A percentile compares a stretch with the other conserved stretches of the same genome.
Evolutionary conservation across 1,140 invertebrate species (phyloP).

Genomic region (Drosophila arawakana): DNA sequence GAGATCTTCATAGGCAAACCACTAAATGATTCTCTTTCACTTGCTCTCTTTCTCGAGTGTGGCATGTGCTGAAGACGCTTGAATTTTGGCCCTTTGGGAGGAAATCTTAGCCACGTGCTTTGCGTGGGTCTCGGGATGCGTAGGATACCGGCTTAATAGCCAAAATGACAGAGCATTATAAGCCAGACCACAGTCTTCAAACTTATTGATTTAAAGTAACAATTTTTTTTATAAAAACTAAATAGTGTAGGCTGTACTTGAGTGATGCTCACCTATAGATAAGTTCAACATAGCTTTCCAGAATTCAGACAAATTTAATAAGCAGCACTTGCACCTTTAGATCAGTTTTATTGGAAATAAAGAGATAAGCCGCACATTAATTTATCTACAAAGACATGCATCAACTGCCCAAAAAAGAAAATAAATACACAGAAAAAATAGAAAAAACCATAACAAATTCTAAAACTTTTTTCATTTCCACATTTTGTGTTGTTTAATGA

Average conservation of each 20-base stretch:
- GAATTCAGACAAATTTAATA: constrained; percentile 4
- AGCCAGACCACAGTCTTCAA: constrained; percentile 8
- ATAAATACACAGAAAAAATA: not conserved
- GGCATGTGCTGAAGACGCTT: constrained; percentile 59
- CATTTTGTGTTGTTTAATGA: constrained; percentile 37
- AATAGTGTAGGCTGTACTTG: constrained; percentile 7
- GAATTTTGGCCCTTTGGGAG: constrained; percentile 14
- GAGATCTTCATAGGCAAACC: constrained; percentile 48
- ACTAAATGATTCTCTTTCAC: constrained; percentile 15
- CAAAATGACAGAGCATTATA: constrained; percentile 31
- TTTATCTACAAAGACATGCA: constrained; percentile 30
- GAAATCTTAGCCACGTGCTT: constrained; percentile 34
- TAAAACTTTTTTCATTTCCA: constrained; percentile 50
- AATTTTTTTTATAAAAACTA: not conserved
- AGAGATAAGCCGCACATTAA: constrained; percentile 25
- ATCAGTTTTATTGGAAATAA: not conserved
- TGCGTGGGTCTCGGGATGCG: constrained; percentile 46
- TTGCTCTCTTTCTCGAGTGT: constrained; percentile 54
- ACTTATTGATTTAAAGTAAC: constrained; percentile 15
- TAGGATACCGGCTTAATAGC: constrained; percentile 23
- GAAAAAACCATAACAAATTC: constrained; percentile 63
- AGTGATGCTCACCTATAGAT: not conserved
- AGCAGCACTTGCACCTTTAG: constrained; percentile 4
- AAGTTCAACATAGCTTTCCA: not conserved
- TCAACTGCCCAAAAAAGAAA: not conserved